A percentile compares a stretch with the other conserved stretches of the same genome.
Evolutionary conservation across 30 jellyfish, hydroid and myxozoan genomes (phyloP).

Genomic region (Hydractinia echinata): DNA sequence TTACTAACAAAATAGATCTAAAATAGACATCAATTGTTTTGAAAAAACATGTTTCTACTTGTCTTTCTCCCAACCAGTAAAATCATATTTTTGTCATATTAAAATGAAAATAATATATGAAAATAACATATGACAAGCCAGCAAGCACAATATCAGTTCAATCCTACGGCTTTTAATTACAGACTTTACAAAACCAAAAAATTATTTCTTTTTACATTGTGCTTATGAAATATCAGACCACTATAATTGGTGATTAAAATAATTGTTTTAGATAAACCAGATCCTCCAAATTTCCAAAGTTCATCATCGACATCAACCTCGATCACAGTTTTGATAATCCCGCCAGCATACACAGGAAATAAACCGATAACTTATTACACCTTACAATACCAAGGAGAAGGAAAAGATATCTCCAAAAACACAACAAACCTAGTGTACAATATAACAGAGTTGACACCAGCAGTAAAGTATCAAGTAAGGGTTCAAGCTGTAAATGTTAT

Average conservation of each 20-base stretch:
- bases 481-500: conserved; percentile 1
- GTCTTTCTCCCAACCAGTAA: too few species aligned
- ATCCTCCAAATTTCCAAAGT: neutral
- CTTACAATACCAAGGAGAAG: neutral
- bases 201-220: neutral
- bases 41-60: too few species aligned
- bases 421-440: neutral
- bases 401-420: neutral
- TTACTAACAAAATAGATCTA: too few species aligned
- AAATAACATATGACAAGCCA: too few species aligned
- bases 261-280: neutral
- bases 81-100: too few species aligned
- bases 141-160: too few species aligned
- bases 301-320: neutral
- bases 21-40: too few species aligned
- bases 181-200: too few species aligned
- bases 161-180: too few species aligned
- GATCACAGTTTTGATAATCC: neutral
- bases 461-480: neutral
- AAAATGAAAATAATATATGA: too few species aligned
- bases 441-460: neutral
- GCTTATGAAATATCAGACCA: neutral
- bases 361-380: neutral
- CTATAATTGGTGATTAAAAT: neutral
- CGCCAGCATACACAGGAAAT: conserved; percentile 3